These are phyloP conservation scores for Dysmachus trigonus DNA, from an alignment of 2,888 invertebrate species.

Conservation along the genomic window DNA sequence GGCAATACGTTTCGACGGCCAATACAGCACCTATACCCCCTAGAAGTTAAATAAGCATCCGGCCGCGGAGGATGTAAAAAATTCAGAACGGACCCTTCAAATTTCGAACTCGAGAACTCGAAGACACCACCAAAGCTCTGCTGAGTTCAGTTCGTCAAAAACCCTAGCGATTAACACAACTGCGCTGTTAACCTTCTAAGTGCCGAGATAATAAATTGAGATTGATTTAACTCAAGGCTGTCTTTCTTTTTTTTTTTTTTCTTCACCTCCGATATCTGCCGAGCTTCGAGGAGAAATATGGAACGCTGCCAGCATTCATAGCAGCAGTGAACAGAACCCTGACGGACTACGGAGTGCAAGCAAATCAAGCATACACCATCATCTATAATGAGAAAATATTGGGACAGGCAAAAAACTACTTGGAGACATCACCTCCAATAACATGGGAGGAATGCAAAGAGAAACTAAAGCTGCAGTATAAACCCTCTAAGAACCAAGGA, in stretches of 20 bases:
- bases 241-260: background rate
- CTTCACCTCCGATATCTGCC: background rate
- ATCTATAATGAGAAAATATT: no score
- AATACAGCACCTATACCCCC: background rate
- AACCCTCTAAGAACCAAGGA: no score
- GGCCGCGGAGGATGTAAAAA: background rate
- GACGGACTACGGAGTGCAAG: no score
- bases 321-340: no score
- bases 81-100: background rate
- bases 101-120: background rate
- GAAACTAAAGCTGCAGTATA: no score
- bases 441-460: no score
- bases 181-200: background rate
- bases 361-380: no score
- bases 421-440: no score
- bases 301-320: no score
- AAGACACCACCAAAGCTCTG: background rate
- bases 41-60: background rate
- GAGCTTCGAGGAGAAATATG: no score
- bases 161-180: background rate
- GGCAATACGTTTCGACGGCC: background rate
- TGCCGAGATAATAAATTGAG: background rate
- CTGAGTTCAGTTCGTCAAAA: background rate
- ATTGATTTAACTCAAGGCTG: background rate
- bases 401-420: no score